These are phyloP conservation scores for Desmodus rotundus DNA, from an alignment of 2,113 vertebrate species.

Conservation along the genomic window DNA sequence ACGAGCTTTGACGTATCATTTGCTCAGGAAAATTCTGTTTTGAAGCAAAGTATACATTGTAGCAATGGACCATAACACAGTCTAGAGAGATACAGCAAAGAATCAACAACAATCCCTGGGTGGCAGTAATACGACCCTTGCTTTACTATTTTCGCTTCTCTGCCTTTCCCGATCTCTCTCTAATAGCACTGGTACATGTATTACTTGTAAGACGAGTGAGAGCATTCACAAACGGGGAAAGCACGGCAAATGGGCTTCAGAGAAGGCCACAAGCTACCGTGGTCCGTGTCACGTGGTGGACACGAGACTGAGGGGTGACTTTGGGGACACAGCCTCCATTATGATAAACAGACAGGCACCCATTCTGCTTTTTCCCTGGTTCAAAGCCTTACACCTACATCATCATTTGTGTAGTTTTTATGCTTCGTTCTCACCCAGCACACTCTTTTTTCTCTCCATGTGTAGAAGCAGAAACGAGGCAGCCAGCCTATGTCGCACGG, in stretches of 20 bases:
- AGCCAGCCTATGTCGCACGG: fast-evolving
- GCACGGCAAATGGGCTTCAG: neutral
- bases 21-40: neutral
- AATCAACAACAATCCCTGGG: fast-evolving
- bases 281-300: neutral
- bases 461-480: neutral
- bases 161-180: neutral
- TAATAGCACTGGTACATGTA: neutral
- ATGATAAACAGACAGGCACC: neutral
- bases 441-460: neutral
- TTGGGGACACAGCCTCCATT: neutral
- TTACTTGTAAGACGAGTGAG: neutral
- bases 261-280: neutral
- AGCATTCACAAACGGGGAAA: neutral
- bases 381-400: neutral
- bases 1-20: neutral
- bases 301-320: neutral
- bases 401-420: neutral
- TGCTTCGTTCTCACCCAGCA: neutral
- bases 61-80: neutral
- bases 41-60: neutral
- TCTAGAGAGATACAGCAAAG: neutral
- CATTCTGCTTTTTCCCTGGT: neutral
- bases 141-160: neutral
- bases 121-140: fast-evolving